A percentile compares a stretch with the other conserved stretches of the same genome.
These are phyloP conservation scores for Symphodus melops DNA, from an alignment of 2,113 vertebrate genomes.

Conservation along the genomic window DNA sequence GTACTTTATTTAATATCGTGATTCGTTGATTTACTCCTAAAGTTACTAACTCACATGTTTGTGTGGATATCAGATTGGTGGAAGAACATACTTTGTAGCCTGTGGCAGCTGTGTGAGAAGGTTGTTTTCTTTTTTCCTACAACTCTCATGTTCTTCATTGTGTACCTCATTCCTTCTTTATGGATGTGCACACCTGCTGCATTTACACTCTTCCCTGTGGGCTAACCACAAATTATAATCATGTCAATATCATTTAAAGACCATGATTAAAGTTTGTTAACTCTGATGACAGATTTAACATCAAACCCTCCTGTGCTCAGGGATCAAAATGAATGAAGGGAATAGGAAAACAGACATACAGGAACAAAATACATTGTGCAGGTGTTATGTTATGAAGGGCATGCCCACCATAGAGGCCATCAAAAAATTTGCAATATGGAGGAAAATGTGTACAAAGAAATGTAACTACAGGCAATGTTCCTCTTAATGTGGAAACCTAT, in stretches of 20 bases:
- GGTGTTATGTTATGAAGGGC: background rate
- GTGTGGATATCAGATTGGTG: background rate
- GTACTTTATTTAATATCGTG: too few relatives aligned
- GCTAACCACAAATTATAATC: background rate
- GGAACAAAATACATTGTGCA: too few relatives aligned
- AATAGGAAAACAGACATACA: background rate
- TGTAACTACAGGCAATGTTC: background rate
- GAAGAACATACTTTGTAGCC: background rate
- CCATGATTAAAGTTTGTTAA: background rate
- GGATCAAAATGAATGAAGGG: background rate
- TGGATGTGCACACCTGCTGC: background rate
- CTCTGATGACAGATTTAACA: background rate
- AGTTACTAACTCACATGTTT: too few relatives aligned
- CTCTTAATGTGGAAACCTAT: background rate
- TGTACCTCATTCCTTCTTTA: background rate
- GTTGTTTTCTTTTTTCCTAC: background rate
- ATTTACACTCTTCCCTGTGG: background rate
- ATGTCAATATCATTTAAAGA: background rate
- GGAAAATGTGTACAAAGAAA: background rate
- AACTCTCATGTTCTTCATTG: background rate
- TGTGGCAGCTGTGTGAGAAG: background rate
- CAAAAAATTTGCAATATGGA: background rate
- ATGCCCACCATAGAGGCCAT: background rate
- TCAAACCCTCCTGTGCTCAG: background rate
- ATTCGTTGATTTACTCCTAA: background rate